Base-by-base conservation (phyloP, 2,113 vertebrate species). In the Cromileptes altivelis region DNA sequence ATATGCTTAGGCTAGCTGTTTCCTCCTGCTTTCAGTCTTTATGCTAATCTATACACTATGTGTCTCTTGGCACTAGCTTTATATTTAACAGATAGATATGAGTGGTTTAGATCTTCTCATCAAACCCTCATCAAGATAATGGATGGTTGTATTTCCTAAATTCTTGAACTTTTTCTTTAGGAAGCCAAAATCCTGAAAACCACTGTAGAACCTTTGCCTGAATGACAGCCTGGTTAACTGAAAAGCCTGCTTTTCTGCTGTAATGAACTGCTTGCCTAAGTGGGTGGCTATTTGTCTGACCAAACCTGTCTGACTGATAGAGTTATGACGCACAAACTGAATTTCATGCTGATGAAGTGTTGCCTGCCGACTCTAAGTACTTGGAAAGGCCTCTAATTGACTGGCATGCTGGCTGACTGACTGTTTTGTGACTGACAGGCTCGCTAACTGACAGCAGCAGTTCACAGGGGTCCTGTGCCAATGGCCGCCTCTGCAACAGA, bases 401-500 rank as follows among this genome's bases (percentile, higher is more conserved):
- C 53, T 55, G 21, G 23, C 25, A 23, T 19, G 50, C 4, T 42
- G 47, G 12, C 62, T 25, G 63, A 57, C 30, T 70, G 62, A 61
- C 73, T 74, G 58, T 56, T 86, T 82, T 69, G 21, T 86, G 80
- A 87, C 64, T 82, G 78, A 88, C 62, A 76, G 70, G 27, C 69
- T 37, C 52, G 62, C 27, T 84, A 67, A 74, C 61, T 61, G 72
- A 80, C 62, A 40, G 2, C 15, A 86, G 77, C 56, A 84, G 75
- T 80, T 90, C 88, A 91, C 71, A 78, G 58, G 37, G 58, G 50
- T 87, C 81, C 70, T 9, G 52, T 84, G 81, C 87, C 88, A 90
- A 13, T n/a, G 55, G 49, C 58, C 47, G 68, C 85, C 88, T 87
- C 87, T 89, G 77, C 86, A 92, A 77, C 95, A 95, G 63, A 55